phyloP scores from a whole-genome alignment of 1,140 invertebrate genomes.

The Macrobrachium nipponense region DNA sequence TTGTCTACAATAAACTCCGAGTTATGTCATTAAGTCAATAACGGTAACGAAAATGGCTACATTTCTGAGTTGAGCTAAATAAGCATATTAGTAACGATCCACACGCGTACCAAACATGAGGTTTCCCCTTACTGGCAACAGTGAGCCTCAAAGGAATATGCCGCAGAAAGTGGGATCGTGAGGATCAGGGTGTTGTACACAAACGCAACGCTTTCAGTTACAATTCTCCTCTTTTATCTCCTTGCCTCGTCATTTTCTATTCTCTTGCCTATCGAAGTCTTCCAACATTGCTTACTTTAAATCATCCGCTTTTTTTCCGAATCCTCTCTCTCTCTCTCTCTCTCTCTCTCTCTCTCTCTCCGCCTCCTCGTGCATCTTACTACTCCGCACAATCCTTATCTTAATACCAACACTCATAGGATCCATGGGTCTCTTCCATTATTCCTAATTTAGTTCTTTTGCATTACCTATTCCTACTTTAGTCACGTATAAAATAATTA shows the following conservation, averaged over 20 bases:
- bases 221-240: constrained; percentile 1
- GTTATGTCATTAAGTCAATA: no score
- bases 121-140: no score
- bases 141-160: no score
- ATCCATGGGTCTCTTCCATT: not conserved
- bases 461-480: no score
- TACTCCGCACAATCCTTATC: not conserved
- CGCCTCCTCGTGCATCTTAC: not conserved
- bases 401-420: not conserved
- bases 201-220: not conserved
- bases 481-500: no score
- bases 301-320: not conserved
- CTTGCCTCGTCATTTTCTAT: not conserved
- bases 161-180: not conserved
- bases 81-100: no score
- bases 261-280: not conserved
- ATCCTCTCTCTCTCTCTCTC: not conserved
- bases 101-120: no score
- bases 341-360: not conserved
- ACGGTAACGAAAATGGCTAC: no score
- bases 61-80: no score
- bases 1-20: no score
- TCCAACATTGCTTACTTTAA: not conserved
- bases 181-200: not conserved
- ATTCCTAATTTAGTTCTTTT: no score